These are phyloP conservation scores for Diuraphis noxia DNA, from an alignment of 1,140 invertebrate species.

Conservation along the genomic window DNA sequence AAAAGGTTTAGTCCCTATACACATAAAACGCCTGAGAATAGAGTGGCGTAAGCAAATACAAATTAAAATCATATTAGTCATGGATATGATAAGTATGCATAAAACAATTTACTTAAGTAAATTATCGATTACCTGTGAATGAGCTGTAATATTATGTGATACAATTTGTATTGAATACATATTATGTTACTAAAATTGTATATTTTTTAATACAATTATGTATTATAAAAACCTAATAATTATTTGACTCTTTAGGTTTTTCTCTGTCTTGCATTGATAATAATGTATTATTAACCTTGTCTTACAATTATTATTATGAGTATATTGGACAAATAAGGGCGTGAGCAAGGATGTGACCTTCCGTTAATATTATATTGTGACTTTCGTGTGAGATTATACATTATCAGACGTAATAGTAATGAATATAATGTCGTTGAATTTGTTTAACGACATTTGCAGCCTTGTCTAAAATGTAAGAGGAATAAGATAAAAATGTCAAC, in stretches of 20 bases:
- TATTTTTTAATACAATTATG: not conserved
- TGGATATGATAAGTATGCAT: not conserved
- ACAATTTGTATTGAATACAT: not conserved
- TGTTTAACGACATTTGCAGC: not conserved
- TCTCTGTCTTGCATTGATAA: conserved; percentile 9
- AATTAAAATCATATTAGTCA: not conserved
- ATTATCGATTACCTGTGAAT: not conserved
- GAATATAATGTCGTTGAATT: conserved; percentile 9
- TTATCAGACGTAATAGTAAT: conserved; percentile 16
- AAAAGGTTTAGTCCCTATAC: not conserved
- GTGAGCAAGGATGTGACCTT: conserved; percentile 50
- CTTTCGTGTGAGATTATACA: conserved; percentile 45
- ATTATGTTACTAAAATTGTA: not conserved
- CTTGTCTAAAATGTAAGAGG: conserved; percentile 15
- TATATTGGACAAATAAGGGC: conserved; percentile 43
- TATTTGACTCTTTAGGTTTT: not conserved
- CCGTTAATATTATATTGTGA: conserved; percentile 39
- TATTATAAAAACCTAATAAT: not conserved
- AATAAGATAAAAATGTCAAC: conserved; percentile 23
- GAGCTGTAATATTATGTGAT: not conserved
- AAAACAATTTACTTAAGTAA: not conserved
- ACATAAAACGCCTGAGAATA: not conserved
- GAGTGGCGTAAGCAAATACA: not conserved
- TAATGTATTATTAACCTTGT: conserved; percentile 39
- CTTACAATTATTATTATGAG: conserved; percentile 38